Base-by-base conservation (phyloP, 2,113 vertebrate genomes). In the Nyctereutes procyonoides region DNA sequence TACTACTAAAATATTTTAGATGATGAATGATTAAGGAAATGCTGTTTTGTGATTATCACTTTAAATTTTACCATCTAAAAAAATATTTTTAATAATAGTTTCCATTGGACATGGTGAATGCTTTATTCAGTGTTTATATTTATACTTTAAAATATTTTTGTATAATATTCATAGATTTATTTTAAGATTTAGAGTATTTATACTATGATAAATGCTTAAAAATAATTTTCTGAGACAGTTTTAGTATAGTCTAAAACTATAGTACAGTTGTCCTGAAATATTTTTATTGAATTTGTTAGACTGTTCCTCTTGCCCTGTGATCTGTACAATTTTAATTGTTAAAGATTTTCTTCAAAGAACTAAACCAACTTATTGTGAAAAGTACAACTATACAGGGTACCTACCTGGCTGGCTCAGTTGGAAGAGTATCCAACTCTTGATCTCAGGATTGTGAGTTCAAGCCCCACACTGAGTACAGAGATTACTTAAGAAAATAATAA, bases 61-160 rank as follows among this genome's bases (percentile, higher is more conserved):
- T 90, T 65, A 62, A 96, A 67, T 83, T 96, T 96, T 92, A 63
- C 88, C 95, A 96, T 58, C 79, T 96, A 69, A 43, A 96, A 89
- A 89, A 97, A 93, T 86, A 97, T 88, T 98, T 86, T 96, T 98
- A 97, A 95, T 91, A 79, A 60, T 6, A 79, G 5, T 76, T 90
- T 32, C 56, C 56, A 88, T 55, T 96, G 96, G 38, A 93, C 48
- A 96, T 43, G 65, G 43, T 95, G 43, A 98, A 74, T 90, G 82
- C 96, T 97, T 87, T 97, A 98, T 94, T 97, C 91, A 98, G 58
- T 95, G 88, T 96, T 98, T 97, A 96, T 97, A 93, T 98, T 99
- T 98, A 94, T 98, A 98, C 63, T 98, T 89, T 89, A 2, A 15
- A 95, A 77, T 84, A 90, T 98, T 98, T 99, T 97, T 98, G 63